Evolutionary conservation across 2,113 vertebrate species (phyloP).

Genomic region (Tautogolabrus adspersus): DNA sequence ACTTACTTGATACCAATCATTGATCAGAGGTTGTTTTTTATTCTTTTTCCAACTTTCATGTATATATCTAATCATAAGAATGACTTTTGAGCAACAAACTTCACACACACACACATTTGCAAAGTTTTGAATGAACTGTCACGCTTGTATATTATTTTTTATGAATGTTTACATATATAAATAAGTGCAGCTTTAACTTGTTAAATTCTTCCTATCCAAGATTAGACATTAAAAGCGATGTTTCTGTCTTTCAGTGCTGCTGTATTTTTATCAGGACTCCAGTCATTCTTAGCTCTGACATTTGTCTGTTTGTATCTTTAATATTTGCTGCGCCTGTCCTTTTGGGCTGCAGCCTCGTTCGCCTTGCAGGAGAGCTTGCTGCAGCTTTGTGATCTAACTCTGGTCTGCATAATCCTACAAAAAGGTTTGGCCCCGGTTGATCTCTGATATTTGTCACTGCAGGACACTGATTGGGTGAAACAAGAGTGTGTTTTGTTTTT

Average conservation of each 20-base stretch:
- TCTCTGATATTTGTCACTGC: neutral
- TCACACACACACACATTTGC: too few relatives aligned
- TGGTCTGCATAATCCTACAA: constrained; percentile 2
- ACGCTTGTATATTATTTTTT: too few relatives aligned
- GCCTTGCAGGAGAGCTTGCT: neutral
- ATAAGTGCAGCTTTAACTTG: too few relatives aligned
- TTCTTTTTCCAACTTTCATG: too few relatives aligned
- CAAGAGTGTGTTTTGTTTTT: neutral
- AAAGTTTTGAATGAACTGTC: too few relatives aligned
- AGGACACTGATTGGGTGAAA: neutral
- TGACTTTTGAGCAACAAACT: too few relatives aligned
- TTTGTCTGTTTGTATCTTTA: neutral
- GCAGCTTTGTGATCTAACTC: neutral
- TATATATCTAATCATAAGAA: too few relatives aligned
- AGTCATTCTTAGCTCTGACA: constrained; percentile 38
- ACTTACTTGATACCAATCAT: constrained; percentile 55
- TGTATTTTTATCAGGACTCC: constrained; percentile 19
- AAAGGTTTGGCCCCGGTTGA: neutral
- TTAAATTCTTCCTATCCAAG: too few relatives aligned
- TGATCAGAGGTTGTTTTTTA: neutral
- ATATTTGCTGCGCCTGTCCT: neutral
- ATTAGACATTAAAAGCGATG: neutral
- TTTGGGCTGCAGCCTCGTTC: neutral
- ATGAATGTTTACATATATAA: too few relatives aligned
- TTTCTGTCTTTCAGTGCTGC: neutral